Conservation (phyloP, 1,140 invertebrate genomes). For the Luehdorfia chinensis region DNA sequence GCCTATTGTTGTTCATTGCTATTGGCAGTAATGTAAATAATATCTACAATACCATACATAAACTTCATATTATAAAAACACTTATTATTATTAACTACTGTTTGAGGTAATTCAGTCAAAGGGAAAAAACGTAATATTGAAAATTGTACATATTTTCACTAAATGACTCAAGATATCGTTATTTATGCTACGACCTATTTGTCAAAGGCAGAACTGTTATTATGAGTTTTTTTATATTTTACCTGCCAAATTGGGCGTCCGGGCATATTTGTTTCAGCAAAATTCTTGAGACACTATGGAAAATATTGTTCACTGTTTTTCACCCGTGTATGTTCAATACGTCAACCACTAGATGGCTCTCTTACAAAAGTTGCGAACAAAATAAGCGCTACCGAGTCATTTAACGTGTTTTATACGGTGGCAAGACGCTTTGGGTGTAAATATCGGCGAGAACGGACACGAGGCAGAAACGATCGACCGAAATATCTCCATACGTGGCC, state of each 20-base stretch:
- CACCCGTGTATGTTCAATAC: constrained; percentile 48
- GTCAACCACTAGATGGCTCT: constrained; percentile 70
- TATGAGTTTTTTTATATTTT: constrained; percentile 22
- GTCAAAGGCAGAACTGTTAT: too few relatives aligned
- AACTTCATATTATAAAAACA: too few relatives aligned
- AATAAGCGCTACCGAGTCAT: constrained; percentile 72
- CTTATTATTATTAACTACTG: too few relatives aligned
- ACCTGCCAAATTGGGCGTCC: constrained; percentile 78
- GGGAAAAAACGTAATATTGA: too few relatives aligned
- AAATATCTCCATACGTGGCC: constrained; percentile 60
- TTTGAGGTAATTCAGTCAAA: too few relatives aligned
- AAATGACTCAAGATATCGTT: too few relatives aligned
- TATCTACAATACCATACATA: too few relatives aligned
- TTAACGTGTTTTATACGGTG: constrained; percentile 75
- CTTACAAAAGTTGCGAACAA: constrained; percentile 67
- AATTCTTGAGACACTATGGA: constrained; percentile 35
- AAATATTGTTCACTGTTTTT: constrained; percentile 26
- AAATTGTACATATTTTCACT: too few relatives aligned
- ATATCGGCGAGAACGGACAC: constrained; percentile 63
- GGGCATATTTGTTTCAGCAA: constrained; percentile 64
- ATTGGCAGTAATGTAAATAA: too few relatives aligned
- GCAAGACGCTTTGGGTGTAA: constrained; percentile 56
- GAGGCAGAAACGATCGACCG: constrained; percentile 60
- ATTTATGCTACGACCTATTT: too few relatives aligned
- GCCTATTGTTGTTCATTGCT: too few relatives aligned